Conservation (phyloP, 2,888 invertebrate genomes). For the Leptura quadrifasciata region DNA sequence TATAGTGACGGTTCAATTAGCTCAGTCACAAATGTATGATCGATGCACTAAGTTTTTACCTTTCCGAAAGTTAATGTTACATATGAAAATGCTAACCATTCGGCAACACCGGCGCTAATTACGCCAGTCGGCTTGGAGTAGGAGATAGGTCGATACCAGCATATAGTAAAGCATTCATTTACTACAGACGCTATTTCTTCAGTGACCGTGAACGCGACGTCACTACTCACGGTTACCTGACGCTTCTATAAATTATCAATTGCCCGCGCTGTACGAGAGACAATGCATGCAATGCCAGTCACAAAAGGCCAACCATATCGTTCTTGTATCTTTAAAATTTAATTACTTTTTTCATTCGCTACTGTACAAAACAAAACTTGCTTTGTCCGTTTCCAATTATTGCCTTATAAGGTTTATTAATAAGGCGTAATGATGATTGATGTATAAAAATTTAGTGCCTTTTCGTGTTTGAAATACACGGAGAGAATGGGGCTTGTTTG, state of each 20-base stretch:
- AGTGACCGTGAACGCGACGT: conserved; percentile 55
- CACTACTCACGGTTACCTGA: conserved; percentile 47
- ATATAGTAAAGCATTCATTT: conserved; percentile 46
- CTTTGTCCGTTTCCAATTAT: conserved; percentile 12
- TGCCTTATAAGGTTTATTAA: not conserved
- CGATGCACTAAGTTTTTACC: too few species aligned
- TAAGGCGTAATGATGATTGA: conserved; percentile 22
- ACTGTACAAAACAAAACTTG: conserved; percentile 8
- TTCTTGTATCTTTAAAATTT: conserved; percentile 18
- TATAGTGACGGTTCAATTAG: too few species aligned
- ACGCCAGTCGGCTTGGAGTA: conserved; percentile 2
- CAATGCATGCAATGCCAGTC: conserved; percentile 36
- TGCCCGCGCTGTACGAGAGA: conserved; percentile 16
- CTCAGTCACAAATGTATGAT: too few species aligned
- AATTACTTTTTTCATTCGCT: not conserved
- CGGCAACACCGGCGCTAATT: conserved; percentile 17
- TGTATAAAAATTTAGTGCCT: conserved; percentile 30
- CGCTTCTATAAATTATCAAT: conserved; percentile 54
- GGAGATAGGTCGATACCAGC: conserved; percentile 50
- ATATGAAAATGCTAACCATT: conserved; percentile 10
- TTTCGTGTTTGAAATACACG: conserved; percentile 16
- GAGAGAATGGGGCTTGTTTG: conserved; percentile 14
- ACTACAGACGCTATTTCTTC: conserved; percentile 51
- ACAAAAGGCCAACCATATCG: conserved; percentile 36
- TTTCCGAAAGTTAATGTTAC: not conserved